Base-by-base conservation (phyloP, 2,888 invertebrate species). In the Morpho achilles region DNA sequence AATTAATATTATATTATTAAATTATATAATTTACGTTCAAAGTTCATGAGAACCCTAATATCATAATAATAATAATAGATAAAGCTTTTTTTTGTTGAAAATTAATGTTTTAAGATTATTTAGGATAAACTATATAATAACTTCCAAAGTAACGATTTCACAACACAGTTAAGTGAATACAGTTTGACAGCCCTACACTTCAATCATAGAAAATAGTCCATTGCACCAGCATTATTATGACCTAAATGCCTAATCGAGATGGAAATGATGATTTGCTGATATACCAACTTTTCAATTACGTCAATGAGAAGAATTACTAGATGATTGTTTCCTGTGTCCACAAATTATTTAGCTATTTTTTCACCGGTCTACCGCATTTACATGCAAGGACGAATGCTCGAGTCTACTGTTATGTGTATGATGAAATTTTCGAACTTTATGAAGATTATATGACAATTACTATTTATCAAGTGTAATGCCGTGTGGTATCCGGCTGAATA, bases 181-280 rank as follows among this genome's bases (percentile, higher is more conserved):
- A 32, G 32, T 32, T 32, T 32, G 32, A 52, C 52, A 52, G 39
- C 64, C 54, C 60, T 58, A 60, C 64, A 65, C 63, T 63, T 62
- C 61, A 75, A 82, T 81, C 77, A 82, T 74, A 79, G 74, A 83
- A 82, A 85, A 46, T 78, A 74, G 74, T 68, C 69, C 75, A 74
- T 75, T 75, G 75, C 80, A 80, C 73, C 71, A 64, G 73, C 76
- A 80, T 78, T 71, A 78, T 68, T 65, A 72, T 75, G 84, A 82
- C 84, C 85, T 78, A 73, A 83, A 87, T 87, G 77, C 79, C 79
- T 85, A 85, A 87, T 84, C 82, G 80, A 82, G 79, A 83, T 83
- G 76, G 78, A 80, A 84, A 82, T 82, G 69, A 82, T 81, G 76
- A 84, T 82, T 80, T 67, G 74, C 75, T 72, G 81, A 84, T 80